Evolutionary conservation across 2,888 invertebrate genomes (phyloP), one percentile per base, ranked within the genome.

Genomic region (Eupithecia pulchellata): DNA sequence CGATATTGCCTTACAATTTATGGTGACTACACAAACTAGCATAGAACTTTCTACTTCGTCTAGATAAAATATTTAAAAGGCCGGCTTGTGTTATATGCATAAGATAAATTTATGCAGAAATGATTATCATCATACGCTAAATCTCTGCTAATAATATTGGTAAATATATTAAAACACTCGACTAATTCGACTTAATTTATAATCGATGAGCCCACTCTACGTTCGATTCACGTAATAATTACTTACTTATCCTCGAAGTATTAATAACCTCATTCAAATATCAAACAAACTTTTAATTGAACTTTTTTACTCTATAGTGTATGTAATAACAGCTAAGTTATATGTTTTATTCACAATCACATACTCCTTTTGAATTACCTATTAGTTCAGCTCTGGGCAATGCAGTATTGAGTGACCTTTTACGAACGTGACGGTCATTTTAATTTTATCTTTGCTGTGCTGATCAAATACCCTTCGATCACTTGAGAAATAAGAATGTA

Each of bases 201-300:
- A 34, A 4, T 25, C 57, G 32, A 9, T 25, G 34, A 8, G 42
- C 42, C 9, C 42, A 39, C 39, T 39, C 39, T 39, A 39, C 39
- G 17, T 39, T 39, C 39, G 39, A 70, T 62, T 39, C n/a, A 66
- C 57, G 66, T 66, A 71, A 42, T 9, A 42, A 62, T 55, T 34
- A 39, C 14, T 39, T 42, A 47, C 63, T 65, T 57, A 63, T 70
- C 70, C 70, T 66, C 34, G 29, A n/a, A 30, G 25, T 57, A 25
- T 55, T 27, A 27, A 55, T 55, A 55, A 55, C 29, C 57, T 57
- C 29, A 0, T 57, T 29, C 8, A 57, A 17, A 20, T 20, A 52
- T 52, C 52, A 11, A 52, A 25, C 52, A 52, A 52, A 25, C 25
- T 9, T 0, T 47, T 20, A 20, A 47, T 52, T 20, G 25, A 11